Base-by-base conservation (phyloP, 1,140 invertebrate genomes). In the Neuroterus valhalla region DNA sequence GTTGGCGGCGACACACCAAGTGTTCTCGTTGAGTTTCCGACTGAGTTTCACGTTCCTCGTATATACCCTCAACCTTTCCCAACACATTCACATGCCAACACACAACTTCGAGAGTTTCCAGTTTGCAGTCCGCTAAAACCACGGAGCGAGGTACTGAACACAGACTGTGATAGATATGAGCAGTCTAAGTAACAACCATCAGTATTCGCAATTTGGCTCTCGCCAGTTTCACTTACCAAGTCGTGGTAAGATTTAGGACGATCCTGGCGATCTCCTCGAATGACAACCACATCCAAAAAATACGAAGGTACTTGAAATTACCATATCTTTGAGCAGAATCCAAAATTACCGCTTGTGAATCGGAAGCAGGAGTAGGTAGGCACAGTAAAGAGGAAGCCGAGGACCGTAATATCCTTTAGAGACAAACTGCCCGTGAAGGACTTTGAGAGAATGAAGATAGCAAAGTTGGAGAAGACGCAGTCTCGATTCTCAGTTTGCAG, bases 1-100 rank as follows among this genome's bases (percentile, higher is more conserved):
- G 82, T 87, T 88, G 82, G 82, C 81, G 83, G 81, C 86, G 87
- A 88, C 87, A 87, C 82, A 78, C 81, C 80, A 78, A 84, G 81
- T 82, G 82, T 83, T 83, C 75, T 71, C 72, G 74, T 74, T 71
- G 79, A 85, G 84, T 86, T 85, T 84, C 72, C 79, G 48, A 67
- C 70, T 70, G 72, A 81, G 75, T 81, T 82, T 71, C 75, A 71
- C 78, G 74, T 38, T 38, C 23, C 55, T 38, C 19, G 52, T 55
- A 62, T 31, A 38, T 62, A 62, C 70, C 71, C 52, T 78, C 55
- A n/a, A 68, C 71, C 48, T 71, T 74, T 14, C 23, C 72, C n/a
- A 62, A 62, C 55, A 62, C 55, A 62, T 62, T 12, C 55, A 26
- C 26, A 62, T 31, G 31, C 55, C 72, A 81, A 78, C 75, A 78